Base-by-base conservation (phyloP, 2,797 vertebrate genomes). In the Danio choprae region DNA sequence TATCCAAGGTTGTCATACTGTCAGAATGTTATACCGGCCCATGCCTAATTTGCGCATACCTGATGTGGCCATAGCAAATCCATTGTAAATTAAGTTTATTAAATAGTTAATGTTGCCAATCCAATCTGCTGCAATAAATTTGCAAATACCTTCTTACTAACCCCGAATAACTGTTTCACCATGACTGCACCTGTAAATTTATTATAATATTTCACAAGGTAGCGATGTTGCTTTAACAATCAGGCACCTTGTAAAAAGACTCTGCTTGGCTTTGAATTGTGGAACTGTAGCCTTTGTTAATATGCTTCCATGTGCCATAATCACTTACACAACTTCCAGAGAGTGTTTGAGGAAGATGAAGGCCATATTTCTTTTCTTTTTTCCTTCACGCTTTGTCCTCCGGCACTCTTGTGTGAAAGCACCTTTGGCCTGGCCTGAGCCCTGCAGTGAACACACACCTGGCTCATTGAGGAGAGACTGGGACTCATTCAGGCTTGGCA, bases 231-330 rank as follows among this genome's bases (percentile, higher is more conserved):
- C 78, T 84, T 84, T 82, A 85, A 85, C 69, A 83, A 71, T 64
- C 73, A 80, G 70, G 75, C 84, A 80, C 81, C 77, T 77, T 75
- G 65, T 85, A 84, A 87, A 86, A 83, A 74, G n/a, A 15, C 64
- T 46, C 64, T 70, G 22, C 40, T 68, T 64, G 56, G 59, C 72
- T 64, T 77, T 77, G 50, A 68, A 56, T 74, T 20, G 64, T 43
- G 22, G 20, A 78, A 65, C 50, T 55, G 53, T 38, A 58, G 69
- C 67, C 44, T 40, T 20, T 58, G 60, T 77, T 76, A 73, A 69
- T 71, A 69, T 67, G 59, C 65, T 81, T 76, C 77, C 55, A 18
- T 6, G 3, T 67, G 38, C 53, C 67, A 60, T 74, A 80, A 78
- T 84, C 56, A 64, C 72, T 85, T 63, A 20, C 20, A n/a, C 53